Conservation (phyloP, 2,797 vertebrate genomes). For the Peromyscus aztecus region DNA sequence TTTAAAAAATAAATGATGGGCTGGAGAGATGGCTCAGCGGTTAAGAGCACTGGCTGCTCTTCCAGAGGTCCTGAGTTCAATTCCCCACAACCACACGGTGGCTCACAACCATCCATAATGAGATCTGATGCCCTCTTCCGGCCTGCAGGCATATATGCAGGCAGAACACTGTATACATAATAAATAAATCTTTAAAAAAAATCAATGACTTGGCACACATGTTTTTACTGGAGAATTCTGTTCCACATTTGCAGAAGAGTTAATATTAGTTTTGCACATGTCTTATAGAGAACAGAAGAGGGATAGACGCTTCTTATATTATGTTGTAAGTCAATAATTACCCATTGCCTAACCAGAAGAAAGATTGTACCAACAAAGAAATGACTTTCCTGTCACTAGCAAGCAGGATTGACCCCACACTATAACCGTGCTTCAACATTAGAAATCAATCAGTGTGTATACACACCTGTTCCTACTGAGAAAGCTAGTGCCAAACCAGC, state of each 20-base stretch:
- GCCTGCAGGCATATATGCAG: no score
- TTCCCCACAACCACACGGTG: no score
- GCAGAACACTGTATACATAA: no score
- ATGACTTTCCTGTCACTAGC: not conserved
- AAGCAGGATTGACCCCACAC: not conserved
- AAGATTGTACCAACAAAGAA: not conserved
- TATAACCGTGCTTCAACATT: not conserved
- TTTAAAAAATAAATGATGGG: not conserved
- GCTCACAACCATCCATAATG: no score
- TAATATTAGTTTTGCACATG: not conserved
- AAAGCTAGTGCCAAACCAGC: not conserved
- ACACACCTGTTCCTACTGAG: not conserved
- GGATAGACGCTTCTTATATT: not conserved
- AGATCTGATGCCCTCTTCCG: no score
- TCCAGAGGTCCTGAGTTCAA: no score
- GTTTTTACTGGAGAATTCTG: not conserved
- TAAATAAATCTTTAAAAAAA: no score
- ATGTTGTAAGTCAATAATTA: not conserved
- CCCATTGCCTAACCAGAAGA: not conserved
- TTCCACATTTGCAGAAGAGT: not conserved
- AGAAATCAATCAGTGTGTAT: not conserved
- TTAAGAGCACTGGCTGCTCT: no score
- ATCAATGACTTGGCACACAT: not conserved
- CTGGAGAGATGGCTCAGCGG: no score
- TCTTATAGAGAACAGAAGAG: not conserved